Base-by-base conservation (phyloP, 2,113 vertebrate genomes). In the Excalfactoria chinensis region DNA sequence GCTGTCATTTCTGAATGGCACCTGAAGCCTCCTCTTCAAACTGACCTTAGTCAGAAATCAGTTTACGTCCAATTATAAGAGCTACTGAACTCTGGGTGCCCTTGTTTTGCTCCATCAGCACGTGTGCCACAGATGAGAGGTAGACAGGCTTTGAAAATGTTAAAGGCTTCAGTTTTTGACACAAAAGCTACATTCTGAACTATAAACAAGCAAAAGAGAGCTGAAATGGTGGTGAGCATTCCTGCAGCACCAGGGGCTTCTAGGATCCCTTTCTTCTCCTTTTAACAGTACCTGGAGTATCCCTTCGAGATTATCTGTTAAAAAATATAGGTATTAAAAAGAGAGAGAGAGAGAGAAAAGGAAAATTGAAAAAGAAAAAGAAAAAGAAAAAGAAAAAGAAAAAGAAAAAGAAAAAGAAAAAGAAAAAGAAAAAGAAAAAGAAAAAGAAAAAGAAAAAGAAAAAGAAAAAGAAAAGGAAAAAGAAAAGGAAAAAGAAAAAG, bases 1-100 rank as follows among this genome's bases (percentile, higher is more conserved):
- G 15, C 28, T 92, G 89, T 92, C 79, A 69, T 83, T 90, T 87
- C 86, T 92, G 88, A 92, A 73, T 91, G 93, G 53, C 95, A 95
- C 73, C 93, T 92, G 86, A 91, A 88, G 69, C 63, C 28, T 81
- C 69, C 44, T 95, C 72, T 96, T 96, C 86, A 93, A 94, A 84
- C 21, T 91, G 94, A 95, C 93, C 90, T 96, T 82, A 91, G 83
- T 43, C 34, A 66, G 79, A 91, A 93, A 94, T 77, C 59, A 84
- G 85, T 90, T 93, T 91, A 92, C 18, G 82, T 92, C 84, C 88
- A 95, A 93, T 97, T 96, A 92, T 80, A 72, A 95, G 76, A 97
- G 70, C 70, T 69, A 23, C 75, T 93, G 94, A 96, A 95, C 93
- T 96, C 94, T 84, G n/a, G 14, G 46, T 93, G 88, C 93, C 88